Evolutionary conservation across 2,113 vertebrate genomes (phyloP), one percentile per base, ranked within the genome.

Genomic region (Sterrhoptilus dennistouni): DNA sequence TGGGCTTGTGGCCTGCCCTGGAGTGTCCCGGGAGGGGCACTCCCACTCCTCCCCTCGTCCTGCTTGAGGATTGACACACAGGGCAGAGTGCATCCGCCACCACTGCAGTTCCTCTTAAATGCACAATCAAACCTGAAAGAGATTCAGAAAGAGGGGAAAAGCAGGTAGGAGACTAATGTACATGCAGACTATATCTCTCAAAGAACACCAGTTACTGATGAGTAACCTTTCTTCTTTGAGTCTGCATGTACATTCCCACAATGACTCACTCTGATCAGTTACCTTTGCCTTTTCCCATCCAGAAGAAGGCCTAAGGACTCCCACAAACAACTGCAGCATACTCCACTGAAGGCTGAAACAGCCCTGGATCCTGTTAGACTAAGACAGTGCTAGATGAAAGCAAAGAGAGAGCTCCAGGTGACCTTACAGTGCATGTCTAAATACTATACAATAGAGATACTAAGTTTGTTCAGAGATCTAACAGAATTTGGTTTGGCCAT

Each of bases 101-200:
- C 96, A 94, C 94, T 93, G 54, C 88, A 90, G 96, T 50, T 96
- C 96, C 95, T 95, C 96, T 95, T 92, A 97, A 81, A 95, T 95
- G 95, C 95, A 95, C 96, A 97, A 95, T 6, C 94, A 97, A 90
- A 97, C 95, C 96, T 97, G 96, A 95, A 97, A 97, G 93, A 97
- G 96, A 97, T 96, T 94, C 95, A 97, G 96, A 97, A 87, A 97
- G 93, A 97, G 94, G 95, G 96, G 96, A 97, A 95, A 97, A 95
- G 94, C 93, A 97, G 95, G 94, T 97, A 95, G 96, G 86, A 97
- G 95, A 90, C 94, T 93, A 74, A 96, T 96, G 96, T 96, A 95
- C 96, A 95, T 95, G 96, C 96, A 97, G 96, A 97, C 94, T 90
- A 8, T 44, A 68, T 6, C 6, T 78, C 95, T 95, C 95, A 97